phyloP scores from a whole-genome alignment of 2,113 vertebrate genomes.

The Neomonachus schauinslandi region DNA sequence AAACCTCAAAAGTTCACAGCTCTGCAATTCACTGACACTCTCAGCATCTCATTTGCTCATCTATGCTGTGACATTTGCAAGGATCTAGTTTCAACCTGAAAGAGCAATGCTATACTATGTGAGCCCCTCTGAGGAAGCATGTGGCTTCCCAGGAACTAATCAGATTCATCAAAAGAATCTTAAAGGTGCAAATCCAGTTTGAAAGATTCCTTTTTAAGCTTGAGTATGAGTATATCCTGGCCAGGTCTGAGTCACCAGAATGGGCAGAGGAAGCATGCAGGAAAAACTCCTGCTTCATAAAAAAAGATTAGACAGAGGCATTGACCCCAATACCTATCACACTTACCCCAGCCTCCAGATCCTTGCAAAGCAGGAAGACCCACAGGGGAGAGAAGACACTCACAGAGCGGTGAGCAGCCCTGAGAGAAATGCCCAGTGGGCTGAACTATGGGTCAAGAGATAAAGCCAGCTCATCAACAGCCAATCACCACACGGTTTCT shows the following conservation, averaged over 20 bases:
- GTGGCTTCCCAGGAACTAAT: constrained; percentile 5
- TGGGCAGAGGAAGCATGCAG: not conserved
- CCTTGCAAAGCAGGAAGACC: not conserved
- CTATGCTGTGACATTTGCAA: not conserved
- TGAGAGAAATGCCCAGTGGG: not conserved
- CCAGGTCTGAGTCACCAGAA: not conserved
- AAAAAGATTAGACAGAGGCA: not conserved
- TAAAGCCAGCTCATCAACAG: not conserved
- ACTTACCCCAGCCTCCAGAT: not conserved
- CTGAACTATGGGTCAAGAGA: not conserved
- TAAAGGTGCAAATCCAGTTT: not conserved
- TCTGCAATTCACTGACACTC: not conserved
- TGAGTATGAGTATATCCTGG: not conserved
- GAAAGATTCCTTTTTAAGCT: not conserved
- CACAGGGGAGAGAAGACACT: not conserved
- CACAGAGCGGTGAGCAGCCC: not conserved
- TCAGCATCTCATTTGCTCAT: not conserved
- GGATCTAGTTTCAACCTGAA: not conserved
- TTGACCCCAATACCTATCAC: not conserved
- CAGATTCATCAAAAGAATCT: not conserved
- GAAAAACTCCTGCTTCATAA: not conserved
- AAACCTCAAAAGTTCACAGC: not conserved
- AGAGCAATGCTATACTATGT: not conserved
- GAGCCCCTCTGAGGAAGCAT: not conserved
- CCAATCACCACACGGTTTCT: not conserved